These are phyloP conservation scores for Cataglyphis livida DNA, from an alignment of 2,888 invertebrate species.

Conservation along the genomic window DNA sequence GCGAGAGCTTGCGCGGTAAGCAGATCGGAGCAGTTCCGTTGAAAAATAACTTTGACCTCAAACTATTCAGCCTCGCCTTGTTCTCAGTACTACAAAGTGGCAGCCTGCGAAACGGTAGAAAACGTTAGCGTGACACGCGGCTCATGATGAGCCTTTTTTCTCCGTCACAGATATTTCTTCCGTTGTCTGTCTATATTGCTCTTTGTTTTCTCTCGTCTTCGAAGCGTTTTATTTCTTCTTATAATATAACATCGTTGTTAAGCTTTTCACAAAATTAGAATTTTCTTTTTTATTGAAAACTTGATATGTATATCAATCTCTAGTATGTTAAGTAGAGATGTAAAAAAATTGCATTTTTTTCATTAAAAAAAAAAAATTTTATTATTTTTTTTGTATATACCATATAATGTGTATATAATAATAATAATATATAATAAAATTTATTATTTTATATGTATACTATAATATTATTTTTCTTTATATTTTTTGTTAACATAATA, in stretches of 20 bases:
- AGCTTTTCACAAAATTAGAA: not conserved
- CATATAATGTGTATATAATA: no score
- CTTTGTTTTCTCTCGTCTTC: not conserved
- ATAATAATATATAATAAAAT: no score
- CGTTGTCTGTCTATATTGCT: not conserved
- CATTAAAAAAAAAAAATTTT: no score
- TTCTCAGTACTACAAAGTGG: conserved; percentile 8
- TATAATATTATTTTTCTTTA: no score
- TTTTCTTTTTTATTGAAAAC: not conserved
- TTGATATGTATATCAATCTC: not conserved
- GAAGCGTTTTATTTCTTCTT: not conserved
- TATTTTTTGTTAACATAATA: no score
- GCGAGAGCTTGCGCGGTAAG: conserved; percentile 76
- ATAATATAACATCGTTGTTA: not conserved
- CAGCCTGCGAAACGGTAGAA: conserved; percentile 9
- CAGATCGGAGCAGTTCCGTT: conserved; percentile 53
- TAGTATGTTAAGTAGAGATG: not conserved
- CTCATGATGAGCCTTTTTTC: conserved; percentile 16
- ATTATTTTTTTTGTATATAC: no score
- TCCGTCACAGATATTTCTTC: conserved; percentile 14
- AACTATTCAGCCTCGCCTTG: conserved; percentile 76
- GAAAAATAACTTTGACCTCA: conserved; percentile 74
- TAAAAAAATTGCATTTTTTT: no score
- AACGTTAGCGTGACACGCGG: conserved; percentile 22
- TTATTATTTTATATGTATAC: no score